Base-by-base conservation (phyloP, 2,797 vertebrate species). In the Pipistrellus pygmaeus region DNA sequence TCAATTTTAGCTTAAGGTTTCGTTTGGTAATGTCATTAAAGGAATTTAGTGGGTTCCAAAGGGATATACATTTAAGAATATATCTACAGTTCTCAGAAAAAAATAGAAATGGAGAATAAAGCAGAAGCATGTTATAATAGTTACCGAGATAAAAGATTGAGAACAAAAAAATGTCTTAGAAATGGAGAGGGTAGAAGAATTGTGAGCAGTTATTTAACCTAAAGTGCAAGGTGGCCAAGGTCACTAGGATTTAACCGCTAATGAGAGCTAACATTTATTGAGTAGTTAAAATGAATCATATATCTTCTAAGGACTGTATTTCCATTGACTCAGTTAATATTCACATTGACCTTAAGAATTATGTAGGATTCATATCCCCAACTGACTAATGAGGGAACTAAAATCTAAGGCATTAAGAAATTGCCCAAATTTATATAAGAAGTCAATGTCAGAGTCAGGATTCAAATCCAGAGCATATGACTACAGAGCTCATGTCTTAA, bases 271-370 rank as follows among this genome's bases (percentile, higher is more conserved):
- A 84, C 0, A 57, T 48, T 73, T 78, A 73, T 53, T 44, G 60
- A 23, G 35, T 68, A 81, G 9, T 77, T 62, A 81, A 91, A 94
- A 69, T 60, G 18, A 81, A 10, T 55, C 32, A 32, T 48, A 85
- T 2, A 6, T 57, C 55, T 66, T 80, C 12, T 90, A 44, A 75
- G 7, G 20, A 25, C 25, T 88, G 71, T 53, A 80, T 48, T 80
- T 71, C 13, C 25, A 78, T 25, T 66, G 71, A 75, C 6, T 76
- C 38, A 66, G 80, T 96, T 81, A 93, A 53, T 91, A 66, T 10
- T 25, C 27, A 62, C 35, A 77, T 20, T 87, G 85, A 94, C 72
- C 20, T 86, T 94, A 53, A 62, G 23, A 84, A 86, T 87, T 38
- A n/a, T 44, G 1, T 75, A 76, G 23, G 35, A 44, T 78, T 92